phyloP scores from a whole-genome alignment of 35 echinoderm and acorn worm species.

The Stichopus chloronotus region DNA sequence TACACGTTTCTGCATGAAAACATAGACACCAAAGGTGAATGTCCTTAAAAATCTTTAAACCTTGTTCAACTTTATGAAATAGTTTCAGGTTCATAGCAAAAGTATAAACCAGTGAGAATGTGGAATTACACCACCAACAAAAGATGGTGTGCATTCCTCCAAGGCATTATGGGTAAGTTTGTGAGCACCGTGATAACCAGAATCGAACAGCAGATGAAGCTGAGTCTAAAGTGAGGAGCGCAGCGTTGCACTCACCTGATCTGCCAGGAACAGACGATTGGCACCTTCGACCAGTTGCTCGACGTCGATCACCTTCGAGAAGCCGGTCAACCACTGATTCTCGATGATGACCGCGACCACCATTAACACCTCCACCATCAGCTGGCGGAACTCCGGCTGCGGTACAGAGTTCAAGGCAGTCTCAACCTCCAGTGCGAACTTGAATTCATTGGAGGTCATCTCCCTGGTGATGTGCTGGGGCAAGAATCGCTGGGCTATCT shows the following conservation, averaged over 20 bases:
- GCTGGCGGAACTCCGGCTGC: conserved; percentile 89
- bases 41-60: too few relatives aligned
- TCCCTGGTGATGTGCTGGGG: conserved; percentile 82
- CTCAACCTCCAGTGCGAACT: conserved; percentile 89
- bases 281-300: conserved; percentile 79
- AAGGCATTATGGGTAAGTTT: too few relatives aligned
- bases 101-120: too few relatives aligned
- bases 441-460: conserved; percentile 95
- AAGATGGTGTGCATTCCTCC: too few relatives aligned
- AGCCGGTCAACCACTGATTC: conserved; percentile 82
- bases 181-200: too few relatives aligned
- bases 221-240: too few relatives aligned
- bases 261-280: conserved; percentile 84
- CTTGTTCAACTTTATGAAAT: too few relatives aligned
- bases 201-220: too few relatives aligned
- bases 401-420: conserved; percentile 85
- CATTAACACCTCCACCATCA: conserved; percentile 96
- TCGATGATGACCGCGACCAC: conserved; percentile 86
- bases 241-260: conserved; percentile 74
- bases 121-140: too few relatives aligned
- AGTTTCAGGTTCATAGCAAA: too few relatives aligned
- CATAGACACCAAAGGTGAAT: too few relatives aligned
- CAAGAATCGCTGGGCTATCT: conserved; percentile 71
- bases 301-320: conserved; percentile 74
- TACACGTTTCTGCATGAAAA: too few relatives aligned